Evolutionary conservation across 2,888 invertebrate genomes (phyloP).

Genomic region (Chirona hameri): DNA sequence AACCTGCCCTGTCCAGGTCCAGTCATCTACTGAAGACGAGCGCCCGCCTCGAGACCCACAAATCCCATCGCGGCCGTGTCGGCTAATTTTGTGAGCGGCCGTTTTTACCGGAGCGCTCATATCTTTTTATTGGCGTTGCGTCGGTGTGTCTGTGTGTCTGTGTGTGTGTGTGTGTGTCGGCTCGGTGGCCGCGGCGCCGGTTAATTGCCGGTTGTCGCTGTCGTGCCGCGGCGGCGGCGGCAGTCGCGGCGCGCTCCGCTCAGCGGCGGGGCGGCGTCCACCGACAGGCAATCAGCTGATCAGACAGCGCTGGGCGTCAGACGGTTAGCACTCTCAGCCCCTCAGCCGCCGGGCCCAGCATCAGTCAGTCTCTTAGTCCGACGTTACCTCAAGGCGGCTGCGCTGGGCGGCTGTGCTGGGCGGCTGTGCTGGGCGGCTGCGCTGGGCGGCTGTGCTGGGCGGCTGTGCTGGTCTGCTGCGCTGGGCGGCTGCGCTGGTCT

Average conservation of each 20-base stretch:
- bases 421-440: no score
- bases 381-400: no score
- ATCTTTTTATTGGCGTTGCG: background rate
- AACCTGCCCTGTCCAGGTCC: no score
- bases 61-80: background rate
- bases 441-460: no score
- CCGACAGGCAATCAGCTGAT: constrained; percentile 3
- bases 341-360: no score
- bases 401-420: no score
- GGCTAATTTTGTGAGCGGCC: background rate
- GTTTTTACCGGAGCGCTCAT: background rate
- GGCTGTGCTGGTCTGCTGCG: no score
- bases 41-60: background rate
- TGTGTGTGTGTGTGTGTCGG: background rate
- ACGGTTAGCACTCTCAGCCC: no score
- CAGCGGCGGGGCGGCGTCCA: background rate
- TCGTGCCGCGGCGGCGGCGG: background rate
- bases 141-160: background rate
- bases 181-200: background rate
- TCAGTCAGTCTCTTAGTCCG: no score
- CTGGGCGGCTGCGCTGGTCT: no score
- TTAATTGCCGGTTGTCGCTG: constrained; percentile 26
- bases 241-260: background rate
- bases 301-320: background rate
- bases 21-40: background rate